These are phyloP conservation scores for Heliconius hermathena DNA, from an alignment of 1,140 invertebrate species.

Conservation along the genomic window DNA sequence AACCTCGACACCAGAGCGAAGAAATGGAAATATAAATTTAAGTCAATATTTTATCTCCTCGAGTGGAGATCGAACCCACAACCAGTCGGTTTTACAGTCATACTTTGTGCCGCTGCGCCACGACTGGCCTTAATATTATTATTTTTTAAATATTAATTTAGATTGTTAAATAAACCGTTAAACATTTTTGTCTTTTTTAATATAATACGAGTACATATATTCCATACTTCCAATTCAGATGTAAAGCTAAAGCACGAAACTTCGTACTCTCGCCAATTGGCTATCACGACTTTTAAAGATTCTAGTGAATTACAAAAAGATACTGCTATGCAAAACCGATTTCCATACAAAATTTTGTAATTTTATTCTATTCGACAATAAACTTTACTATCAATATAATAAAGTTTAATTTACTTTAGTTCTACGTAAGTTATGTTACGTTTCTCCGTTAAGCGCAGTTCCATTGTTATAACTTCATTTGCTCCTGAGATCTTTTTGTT, in stretches of 20 bases:
- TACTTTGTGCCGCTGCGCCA: no score
- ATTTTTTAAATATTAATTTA: background rate
- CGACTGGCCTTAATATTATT: no score
- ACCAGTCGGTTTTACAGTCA: no score
- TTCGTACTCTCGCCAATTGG: constrained; percentile 28
- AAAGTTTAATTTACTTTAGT: constrained; percentile 3
- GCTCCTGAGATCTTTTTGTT: constrained; percentile 57
- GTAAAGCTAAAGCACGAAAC: constrained; percentile 15
- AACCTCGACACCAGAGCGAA: no score
- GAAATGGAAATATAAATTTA: no score
- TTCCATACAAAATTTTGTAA: constrained; percentile 21
- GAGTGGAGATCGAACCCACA: no score
- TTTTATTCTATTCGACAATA: background rate
- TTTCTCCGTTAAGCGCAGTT: constrained; percentile 1
- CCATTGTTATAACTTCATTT: constrained; percentile 80
- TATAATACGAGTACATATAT: background rate
- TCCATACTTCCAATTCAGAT: background rate
- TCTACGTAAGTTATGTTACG: constrained; percentile 19
- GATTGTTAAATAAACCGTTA: no score
- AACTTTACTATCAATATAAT: background rate
- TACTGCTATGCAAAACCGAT: constrained; percentile 34
- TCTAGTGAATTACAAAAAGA: constrained; percentile 31
- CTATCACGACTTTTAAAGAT: constrained; percentile 34
- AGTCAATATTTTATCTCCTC: no score
- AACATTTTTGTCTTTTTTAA: no score